These are phyloP conservation scores for Triplophysa yarkandensis DNA, from an alignment of 2,797 vertebrate genomes.

Conservation along the genomic window DNA sequence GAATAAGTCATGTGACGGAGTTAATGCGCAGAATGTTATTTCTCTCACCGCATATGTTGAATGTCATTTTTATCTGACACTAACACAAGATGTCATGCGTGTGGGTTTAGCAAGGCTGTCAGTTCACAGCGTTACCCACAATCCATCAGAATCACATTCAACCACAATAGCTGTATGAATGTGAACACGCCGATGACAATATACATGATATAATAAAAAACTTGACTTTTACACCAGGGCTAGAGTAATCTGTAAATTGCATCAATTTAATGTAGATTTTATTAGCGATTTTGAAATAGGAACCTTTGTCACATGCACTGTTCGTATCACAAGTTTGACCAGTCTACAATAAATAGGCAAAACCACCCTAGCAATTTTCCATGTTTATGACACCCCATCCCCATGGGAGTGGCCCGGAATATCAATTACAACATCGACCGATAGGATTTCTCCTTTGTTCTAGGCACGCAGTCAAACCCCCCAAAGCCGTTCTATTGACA, in stretches of 20 bases:
- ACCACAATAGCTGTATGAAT: slow-evolving; percentile 24
- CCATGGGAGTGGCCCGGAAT: slow-evolving; percentile 52
- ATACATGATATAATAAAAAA: too few relatives aligned
- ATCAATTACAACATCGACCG: slow-evolving; percentile 53
- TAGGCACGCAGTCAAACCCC: slow-evolving; percentile 29
- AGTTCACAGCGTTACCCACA: slow-evolving; percentile 48
- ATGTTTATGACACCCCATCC: slow-evolving; percentile 55
- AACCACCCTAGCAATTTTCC: slow-evolving; percentile 55
- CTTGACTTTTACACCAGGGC: neutral
- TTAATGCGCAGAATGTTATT: slow-evolving; percentile 70
- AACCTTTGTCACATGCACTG: slow-evolving; percentile 40
- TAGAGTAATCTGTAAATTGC: slow-evolving; percentile 49
- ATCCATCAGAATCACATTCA: slow-evolving; percentile 38
- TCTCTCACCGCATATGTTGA: slow-evolving; percentile 58
- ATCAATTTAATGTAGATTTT: slow-evolving; percentile 36
- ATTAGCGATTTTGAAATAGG: slow-evolving; percentile 38
- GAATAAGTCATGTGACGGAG: slow-evolving; percentile 65
- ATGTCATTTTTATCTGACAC: slow-evolving; percentile 67
- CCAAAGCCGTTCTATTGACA: slow-evolving; percentile 11
- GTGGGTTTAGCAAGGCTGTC: slow-evolving; percentile 56
- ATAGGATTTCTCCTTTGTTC: slow-evolving; percentile 52
- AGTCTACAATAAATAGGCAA: slow-evolving; percentile 57
- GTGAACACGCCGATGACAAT: neutral
- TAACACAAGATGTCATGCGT: slow-evolving; percentile 58
- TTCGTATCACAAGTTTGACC: slow-evolving; percentile 51